Evolutionary conservation across 2,888 invertebrate genomes (phyloP).

Genomic region (Eilema sororculum): DNA sequence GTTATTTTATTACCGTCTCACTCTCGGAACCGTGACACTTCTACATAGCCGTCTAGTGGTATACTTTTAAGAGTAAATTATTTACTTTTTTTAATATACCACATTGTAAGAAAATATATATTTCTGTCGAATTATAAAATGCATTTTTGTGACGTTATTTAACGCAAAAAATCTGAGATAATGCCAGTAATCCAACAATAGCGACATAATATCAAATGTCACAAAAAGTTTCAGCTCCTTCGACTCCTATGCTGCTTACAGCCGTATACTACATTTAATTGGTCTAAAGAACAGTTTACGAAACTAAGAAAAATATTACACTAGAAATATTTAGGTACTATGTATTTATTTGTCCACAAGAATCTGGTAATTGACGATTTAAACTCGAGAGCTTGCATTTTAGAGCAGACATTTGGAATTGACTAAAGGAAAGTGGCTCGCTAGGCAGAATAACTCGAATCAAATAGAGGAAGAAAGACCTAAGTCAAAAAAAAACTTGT

Average conservation of each 20-base stretch:
- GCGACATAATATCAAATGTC: background rate
- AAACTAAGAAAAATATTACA: background rate
- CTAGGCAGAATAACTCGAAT: background rate
- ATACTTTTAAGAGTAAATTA: background rate
- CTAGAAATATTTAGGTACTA: background rate
- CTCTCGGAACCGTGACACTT: no score
- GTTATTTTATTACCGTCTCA: no score
- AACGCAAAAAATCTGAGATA: background rate
- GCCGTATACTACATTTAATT: slow-evolving; percentile 30
- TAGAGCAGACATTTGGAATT: background rate
- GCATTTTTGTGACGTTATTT: background rate
- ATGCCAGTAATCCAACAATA: background rate
- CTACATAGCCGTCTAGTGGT: no score
- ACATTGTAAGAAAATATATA: background rate
- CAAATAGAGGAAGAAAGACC: no score
- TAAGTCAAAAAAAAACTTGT: background rate
- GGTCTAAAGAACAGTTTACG: slow-evolving; percentile 39
- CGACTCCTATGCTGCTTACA: slow-evolving; percentile 19
- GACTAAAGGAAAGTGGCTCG: background rate
- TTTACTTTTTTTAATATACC: background rate
- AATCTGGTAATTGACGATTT: background rate
- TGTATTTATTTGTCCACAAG: background rate
- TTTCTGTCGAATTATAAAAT: slow-evolving; percentile 2
- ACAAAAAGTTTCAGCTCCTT: background rate
- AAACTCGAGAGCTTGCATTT: background rate